phyloP scores from a whole-genome alignment of 2,113 vertebrate genomes.

The Miniopterus natalensis region DNA sequence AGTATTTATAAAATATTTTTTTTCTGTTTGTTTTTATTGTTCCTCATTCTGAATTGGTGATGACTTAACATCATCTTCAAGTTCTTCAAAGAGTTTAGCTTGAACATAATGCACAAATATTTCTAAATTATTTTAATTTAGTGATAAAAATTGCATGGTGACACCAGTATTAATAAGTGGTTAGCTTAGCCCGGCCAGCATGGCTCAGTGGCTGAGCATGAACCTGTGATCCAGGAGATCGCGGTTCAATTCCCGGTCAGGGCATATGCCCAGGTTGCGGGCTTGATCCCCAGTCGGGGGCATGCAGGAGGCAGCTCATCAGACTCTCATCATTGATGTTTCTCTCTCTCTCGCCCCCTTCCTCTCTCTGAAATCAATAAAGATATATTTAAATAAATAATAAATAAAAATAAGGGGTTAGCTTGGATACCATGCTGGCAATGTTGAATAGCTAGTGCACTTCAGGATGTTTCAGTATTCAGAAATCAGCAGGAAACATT shows the following conservation, averaged over 20 bases:
- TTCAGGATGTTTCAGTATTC: not conserved
- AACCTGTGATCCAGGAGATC: too few species aligned
- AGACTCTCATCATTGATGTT: too few species aligned
- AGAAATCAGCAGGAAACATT: constrained; percentile 28
- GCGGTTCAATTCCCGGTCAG: too few species aligned
- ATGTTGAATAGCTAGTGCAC: not conserved
- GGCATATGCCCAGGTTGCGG: too few species aligned
- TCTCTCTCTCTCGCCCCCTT: too few species aligned
- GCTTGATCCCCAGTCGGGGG: too few species aligned
- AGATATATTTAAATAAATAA: too few species aligned
- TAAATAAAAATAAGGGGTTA: not conserved
- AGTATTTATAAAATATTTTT: constrained; percentile 34
- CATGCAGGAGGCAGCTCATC: too few species aligned
- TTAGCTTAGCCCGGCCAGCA: not conserved
- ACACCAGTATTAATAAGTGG: not conserved
- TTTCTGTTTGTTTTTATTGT: not conserved
- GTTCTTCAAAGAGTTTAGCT: constrained; percentile 28
- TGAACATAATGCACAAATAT: not conserved
- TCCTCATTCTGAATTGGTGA: constrained; percentile 3
- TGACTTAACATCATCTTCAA: not conserved
- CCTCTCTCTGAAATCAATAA: too few species aligned
- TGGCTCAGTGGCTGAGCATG: too few species aligned
- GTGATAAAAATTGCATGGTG: constrained; percentile 25
- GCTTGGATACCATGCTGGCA: not conserved
- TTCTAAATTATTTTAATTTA: constrained; percentile 62